Base-by-base conservation (phyloP, 2,797 vertebrate genomes). In the Sebastes trivittatus region DNA sequence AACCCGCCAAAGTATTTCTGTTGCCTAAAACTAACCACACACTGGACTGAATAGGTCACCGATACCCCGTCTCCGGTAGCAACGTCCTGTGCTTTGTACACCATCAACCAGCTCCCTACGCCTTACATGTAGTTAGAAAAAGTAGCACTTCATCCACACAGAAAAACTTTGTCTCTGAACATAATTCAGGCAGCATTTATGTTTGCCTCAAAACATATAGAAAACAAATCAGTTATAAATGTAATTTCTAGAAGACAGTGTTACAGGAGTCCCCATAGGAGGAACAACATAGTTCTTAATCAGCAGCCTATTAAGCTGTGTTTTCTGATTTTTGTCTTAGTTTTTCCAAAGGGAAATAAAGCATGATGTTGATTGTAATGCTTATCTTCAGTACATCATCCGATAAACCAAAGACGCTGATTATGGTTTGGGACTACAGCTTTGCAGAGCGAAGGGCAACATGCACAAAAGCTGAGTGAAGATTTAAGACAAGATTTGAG, bases 401-500 rank as follows among this genome's bases (percentile, higher is more conserved):
- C 22, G 11, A 63, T 60, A 55, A 72, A 76, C 6, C 6, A 58
- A 49, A 56, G 16, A 11, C 3, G 2, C 42, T 23, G 32, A 75
- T 64, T 46, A 49, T 49, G 13, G 34, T 56, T 58, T 58, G 27
- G 8, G 3, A 67, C 4, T n/a, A 22, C 32, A 42, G 14, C 27
- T 55, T 61, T 67, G 7, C 20, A 25, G 29, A 52, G 38, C 38
- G 42, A n/a, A 64, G 2, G 13, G 18, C n/a, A 29, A 27, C 62
- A 23, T 36, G 18, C 5, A 60, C 13, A 64, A 23, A 56, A 77
- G 54, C 27, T 25, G 7, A 56, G 72, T 23, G 7, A 78, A 49
- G 42, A 82, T 81, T 66, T 74, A 11, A 68, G 36, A 9, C 5
- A 4, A 70, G n/a, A 74, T 69, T 38, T 66, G 18, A 76, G 27